phyloP scores from a whole-genome alignment of 2,797 vertebrate species.

The Denticeps clupeoides region DNA sequence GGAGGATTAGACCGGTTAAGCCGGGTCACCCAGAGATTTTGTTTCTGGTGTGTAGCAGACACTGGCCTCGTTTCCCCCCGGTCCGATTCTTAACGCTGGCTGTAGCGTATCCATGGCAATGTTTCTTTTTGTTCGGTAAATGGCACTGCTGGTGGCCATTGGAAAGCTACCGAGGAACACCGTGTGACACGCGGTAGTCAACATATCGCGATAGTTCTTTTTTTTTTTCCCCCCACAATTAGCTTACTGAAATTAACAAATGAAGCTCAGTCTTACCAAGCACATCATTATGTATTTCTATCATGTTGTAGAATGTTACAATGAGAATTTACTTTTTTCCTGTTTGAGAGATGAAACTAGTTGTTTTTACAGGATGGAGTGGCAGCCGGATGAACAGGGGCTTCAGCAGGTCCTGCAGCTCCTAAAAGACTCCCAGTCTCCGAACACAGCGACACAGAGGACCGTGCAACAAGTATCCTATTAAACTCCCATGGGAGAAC shows the following conservation, averaged over 20 bases:
- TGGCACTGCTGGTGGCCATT: too few species aligned
- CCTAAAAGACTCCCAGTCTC: constrained; percentile 89
- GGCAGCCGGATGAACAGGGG: constrained; percentile 91
- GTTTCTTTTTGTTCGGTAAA: too few species aligned
- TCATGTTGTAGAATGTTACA: too few species aligned
- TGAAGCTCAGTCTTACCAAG: too few species aligned
- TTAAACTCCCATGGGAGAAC: neutral
- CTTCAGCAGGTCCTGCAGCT: constrained; percentile 91
- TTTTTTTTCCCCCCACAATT: too few species aligned
- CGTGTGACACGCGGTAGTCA: too few species aligned
- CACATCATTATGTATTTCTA: too few species aligned
- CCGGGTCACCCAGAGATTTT: constrained; percentile 47
- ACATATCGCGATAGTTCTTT: too few species aligned
- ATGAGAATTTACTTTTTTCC: too few species aligned
- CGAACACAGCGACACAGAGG: constrained; percentile 86
- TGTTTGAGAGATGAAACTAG: too few species aligned
- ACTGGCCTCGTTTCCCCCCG: constrained; percentile 32
- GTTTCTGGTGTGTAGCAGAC: constrained; percentile 21
- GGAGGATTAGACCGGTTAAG: constrained; percentile 52
- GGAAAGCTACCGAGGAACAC: too few species aligned
- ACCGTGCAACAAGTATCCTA: constrained; percentile 89
- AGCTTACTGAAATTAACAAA: too few species aligned
- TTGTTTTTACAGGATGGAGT: constrained; percentile 71
- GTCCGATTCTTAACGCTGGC: constrained; percentile 19
- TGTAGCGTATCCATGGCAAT: neutral